These are phyloP conservation scores for Tragulus kanchil DNA, from an alignment of 2,113 vertebrate genomes.

Conservation along the genomic window DNA sequence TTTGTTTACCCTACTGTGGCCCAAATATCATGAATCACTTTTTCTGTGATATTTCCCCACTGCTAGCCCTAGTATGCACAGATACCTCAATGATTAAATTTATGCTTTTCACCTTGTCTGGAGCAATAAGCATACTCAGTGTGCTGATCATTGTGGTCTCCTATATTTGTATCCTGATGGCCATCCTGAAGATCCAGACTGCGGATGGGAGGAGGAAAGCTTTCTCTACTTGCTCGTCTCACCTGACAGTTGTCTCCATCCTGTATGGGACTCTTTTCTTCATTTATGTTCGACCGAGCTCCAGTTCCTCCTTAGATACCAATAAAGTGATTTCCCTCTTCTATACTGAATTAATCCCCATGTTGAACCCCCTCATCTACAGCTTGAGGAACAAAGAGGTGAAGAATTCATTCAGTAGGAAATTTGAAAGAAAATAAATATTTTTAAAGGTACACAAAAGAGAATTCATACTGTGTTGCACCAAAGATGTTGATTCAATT, in stretches of 20 bases:
- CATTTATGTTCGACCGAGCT: constrained; percentile 69
- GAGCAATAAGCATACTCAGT: constrained; percentile 37
- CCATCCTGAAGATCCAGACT: constrained; percentile 64
- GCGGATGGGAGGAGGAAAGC: constrained; percentile 39
- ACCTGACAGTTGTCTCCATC: constrained; percentile 63
- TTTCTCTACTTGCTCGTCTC: constrained; percentile 76
- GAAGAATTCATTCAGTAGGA: constrained; percentile 38
- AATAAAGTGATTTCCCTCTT: constrained; percentile 79
- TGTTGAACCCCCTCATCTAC: constrained; percentile 47
- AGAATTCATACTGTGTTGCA: not conserved
- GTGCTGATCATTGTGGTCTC: constrained; percentile 62
- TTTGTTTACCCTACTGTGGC: constrained; percentile 70
- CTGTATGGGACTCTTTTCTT: constrained; percentile 75
- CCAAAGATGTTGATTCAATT: not conserved
- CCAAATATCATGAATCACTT: constrained; percentile 65
- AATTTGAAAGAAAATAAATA: not conserved
- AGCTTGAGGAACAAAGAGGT: constrained; percentile 76
- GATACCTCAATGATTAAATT: constrained; percentile 50
- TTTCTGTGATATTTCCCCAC: constrained; percentile 74
- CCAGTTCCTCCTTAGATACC: constrained; percentile 37
- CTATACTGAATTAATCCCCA: constrained; percentile 70
- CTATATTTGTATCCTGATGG: constrained; percentile 46
- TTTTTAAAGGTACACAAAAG: not conserved
- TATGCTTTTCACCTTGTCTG: constrained; percentile 61
- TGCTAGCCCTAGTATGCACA: constrained; percentile 72